Base-by-base conservation (phyloP, 2,888 invertebrate genomes). In the Steinernema hermaphroditum region DNA sequence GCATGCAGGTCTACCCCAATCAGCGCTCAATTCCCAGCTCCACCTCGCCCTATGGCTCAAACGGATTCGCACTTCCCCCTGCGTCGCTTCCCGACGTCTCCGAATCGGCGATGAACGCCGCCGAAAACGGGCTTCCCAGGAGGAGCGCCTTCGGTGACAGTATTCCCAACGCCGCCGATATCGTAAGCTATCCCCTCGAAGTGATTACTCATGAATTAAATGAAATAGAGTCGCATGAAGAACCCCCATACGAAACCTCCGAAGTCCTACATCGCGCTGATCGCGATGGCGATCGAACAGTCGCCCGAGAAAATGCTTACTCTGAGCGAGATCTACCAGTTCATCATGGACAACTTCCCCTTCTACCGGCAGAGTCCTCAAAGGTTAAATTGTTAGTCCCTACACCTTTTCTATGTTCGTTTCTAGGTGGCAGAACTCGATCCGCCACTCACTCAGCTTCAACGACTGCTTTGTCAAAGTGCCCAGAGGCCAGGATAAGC, bases 201-300 rank as follows among this genome's bases (percentile, higher is more conserved):
- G 37, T n/a, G n/a, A n/a, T n/a, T n/a, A n/a, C n/a, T n/a, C n/a
- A n/a, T n/a, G n/a, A n/a, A n/a, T n/a, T n/a, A n/a, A n/a, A n/a
- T n/a, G n/a, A n/a, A n/a, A n/a, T 32, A 62, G 62, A 32, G 16
- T 16, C 62, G 62, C 27, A 62, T 62, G 62, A 62, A 62, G 62
- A 62, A 62, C n/a, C 62, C 62, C 12, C 32, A 29, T 16, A 62
- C 95, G 46, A 96, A 96, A 88, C 96, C 96, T 16, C 97, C 97
- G 0, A 98, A 98, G 88, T 96, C 95, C 57, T 98, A 97, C 90
- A 98, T 98, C 87, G 94, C 95, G 46, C 91, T 98, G 80, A 98
- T 98, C 87, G 96, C 97, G 27, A 96, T 98, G 96, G 96, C 98
- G 82, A 98, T 98, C 86, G 96, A 96, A 90, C 94, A 96, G 88